Evolutionary conservation across 2,797 vertebrate genomes (phyloP).

Genomic region (Avahi laniger): DNA sequence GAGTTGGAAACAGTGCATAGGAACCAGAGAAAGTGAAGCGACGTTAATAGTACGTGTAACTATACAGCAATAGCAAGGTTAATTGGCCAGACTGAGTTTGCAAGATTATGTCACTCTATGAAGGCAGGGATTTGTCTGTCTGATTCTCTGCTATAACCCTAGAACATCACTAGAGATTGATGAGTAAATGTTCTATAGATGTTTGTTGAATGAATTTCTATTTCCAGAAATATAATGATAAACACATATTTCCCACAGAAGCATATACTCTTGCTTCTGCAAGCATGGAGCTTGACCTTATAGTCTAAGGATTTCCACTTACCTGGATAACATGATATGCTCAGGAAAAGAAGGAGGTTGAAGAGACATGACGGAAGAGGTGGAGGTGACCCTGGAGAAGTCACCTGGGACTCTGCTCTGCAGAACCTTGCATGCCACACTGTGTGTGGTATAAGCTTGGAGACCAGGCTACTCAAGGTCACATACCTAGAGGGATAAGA

Average conservation of each 20-base stretch:
- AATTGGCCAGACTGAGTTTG: not conserved
- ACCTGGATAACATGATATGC: not conserved
- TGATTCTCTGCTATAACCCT: not conserved
- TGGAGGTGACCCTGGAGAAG: not conserved
- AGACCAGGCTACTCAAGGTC: not conserved
- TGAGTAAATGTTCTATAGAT: not conserved
- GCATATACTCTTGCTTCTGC: too few relatives aligned
- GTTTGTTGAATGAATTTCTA: not conserved
- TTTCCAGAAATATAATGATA: not conserved
- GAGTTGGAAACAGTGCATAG: not conserved
- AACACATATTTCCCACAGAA: not conserved
- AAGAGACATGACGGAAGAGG: not conserved
- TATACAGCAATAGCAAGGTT: not conserved
- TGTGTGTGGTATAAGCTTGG: not conserved
- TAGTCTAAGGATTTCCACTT: not conserved
- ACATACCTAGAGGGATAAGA: not conserved
- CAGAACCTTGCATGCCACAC: not conserved
- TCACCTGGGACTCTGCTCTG: not conserved
- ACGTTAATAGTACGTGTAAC: not conserved
- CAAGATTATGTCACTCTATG: not conserved
- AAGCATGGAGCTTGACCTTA: not conserved
- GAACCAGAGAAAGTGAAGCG: not conserved
- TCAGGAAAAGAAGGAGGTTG: not conserved
- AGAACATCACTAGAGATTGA: not conserved
- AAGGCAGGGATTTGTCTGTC: not conserved